Percentiles rank a stretch among this genome's conserved stretches.
Conservation (phyloP, 2,113 vertebrate genomes). For the Carassius carassius region DNA sequence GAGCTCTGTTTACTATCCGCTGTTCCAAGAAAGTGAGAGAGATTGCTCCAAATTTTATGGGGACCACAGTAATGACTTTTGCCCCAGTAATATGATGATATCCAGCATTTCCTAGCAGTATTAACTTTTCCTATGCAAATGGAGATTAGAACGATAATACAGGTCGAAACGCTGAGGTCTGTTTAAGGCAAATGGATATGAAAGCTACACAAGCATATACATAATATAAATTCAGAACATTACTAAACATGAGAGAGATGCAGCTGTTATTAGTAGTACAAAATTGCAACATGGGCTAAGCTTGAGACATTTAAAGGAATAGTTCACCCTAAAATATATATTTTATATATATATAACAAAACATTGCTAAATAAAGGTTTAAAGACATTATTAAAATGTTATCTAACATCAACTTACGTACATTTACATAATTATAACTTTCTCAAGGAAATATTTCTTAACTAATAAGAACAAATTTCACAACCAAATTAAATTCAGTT, state of each 20-base stretch:
- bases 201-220: background rate
- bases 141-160: conserved; percentile 35
- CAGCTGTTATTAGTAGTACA: background rate
- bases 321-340: no score
- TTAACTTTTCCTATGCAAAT: conserved; percentile 36
- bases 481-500: background rate
- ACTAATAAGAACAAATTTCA: conserved; percentile 30
- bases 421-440: conserved; percentile 31
- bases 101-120: conserved; percentile 44
- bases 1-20: conserved; percentile 31
- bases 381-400: background rate
- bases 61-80: conserved; percentile 49
- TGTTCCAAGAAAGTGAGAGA: conserved; percentile 28
- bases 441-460: conserved; percentile 12
- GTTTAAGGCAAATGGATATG: background rate
- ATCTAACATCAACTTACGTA: background rate
- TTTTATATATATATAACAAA: no score
- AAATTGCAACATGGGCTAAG: background rate
- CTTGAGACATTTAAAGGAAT: background rate
- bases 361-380: background rate
- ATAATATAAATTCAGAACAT: conserved; percentile 6
- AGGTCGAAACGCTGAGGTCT: background rate
- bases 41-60: conserved; percentile 28
- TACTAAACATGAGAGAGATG: conserved; percentile 11
- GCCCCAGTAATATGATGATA: conserved; percentile 46